A percentile compares a stretch with the other conserved stretches of the same genome.
Evolutionary conservation across 2,888 invertebrate genomes (phyloP).

Genomic region (Euproctis similis): DNA sequence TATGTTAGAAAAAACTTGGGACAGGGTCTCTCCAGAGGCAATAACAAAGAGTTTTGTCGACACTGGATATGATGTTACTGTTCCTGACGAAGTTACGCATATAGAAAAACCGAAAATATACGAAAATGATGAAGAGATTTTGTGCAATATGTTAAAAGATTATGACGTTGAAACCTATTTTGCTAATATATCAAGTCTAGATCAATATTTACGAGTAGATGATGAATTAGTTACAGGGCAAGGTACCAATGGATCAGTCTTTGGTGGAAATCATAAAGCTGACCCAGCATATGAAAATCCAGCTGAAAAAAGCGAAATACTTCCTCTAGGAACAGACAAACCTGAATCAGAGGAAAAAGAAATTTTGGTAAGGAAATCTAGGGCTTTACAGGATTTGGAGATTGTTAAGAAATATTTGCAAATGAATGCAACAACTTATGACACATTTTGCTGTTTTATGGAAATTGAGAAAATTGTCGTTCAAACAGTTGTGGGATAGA

Average conservation of each 20-base stretch:
- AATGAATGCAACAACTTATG: slow-evolving; percentile 21
- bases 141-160: slow-evolving; percentile 32
- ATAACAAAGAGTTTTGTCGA: slow-evolving; percentile 31
- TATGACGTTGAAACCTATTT: slow-evolving; percentile 36
- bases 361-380: slow-evolving; percentile 21
- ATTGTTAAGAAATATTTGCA: slow-evolving; percentile 33
- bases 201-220: slow-evolving; percentile 39
- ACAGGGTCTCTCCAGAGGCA: slow-evolving; percentile 22
- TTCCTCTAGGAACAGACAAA: slow-evolving; percentile 32
- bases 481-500: slow-evolving; percentile 19
- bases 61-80: slow-evolving; percentile 33
- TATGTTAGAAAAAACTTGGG: slow-evolving; percentile 39
- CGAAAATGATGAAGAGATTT: slow-evolving; percentile 29
- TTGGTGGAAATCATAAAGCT: slow-evolving; percentile 38
- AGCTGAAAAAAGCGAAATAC: slow-evolving; percentile 23
- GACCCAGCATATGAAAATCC: slow-evolving; percentile 12
- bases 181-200: slow-evolving; percentile 24
- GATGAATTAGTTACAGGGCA: slow-evolving; percentile 39
- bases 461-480: slow-evolving; percentile 32
- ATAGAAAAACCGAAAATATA: slow-evolving; percentile 20
- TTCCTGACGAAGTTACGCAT: slow-evolving; percentile 9
- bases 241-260: slow-evolving; percentile 38
- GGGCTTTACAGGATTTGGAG: slow-evolving; percentile 32
- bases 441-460: slow-evolving; percentile 29
- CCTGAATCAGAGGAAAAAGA: slow-evolving; percentile 27